A percentile compares a stretch with the other conserved stretches of the same genome.
These are phyloP conservation scores for Eristalinus aeneus DNA, from an alignment of 2,888 invertebrate species.

Conservation along the genomic window DNA sequence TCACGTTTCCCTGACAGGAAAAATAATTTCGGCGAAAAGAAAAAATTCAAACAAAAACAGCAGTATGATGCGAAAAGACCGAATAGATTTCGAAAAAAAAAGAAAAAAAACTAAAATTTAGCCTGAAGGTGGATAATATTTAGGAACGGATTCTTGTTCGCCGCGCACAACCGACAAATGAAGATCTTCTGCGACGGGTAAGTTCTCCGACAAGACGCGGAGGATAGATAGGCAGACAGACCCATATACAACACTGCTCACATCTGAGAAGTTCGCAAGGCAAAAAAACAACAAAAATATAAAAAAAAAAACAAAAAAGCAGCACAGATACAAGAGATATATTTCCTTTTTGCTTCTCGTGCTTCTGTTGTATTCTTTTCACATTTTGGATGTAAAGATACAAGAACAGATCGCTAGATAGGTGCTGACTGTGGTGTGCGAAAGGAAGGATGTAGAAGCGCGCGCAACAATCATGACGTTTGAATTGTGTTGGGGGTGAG, in stretches of 20 bases:
- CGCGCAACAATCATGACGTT: slow-evolving; percentile 53
- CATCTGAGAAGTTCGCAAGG: slow-evolving; percentile 66
- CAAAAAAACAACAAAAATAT: slow-evolving; percentile 40
- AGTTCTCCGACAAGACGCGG: slow-evolving; percentile 61
- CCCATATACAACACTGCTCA: slow-evolving; percentile 58
- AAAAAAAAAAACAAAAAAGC: slow-evolving; percentile 1
- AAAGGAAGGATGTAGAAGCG: slow-evolving; percentile 46
- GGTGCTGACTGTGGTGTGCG: slow-evolving; percentile 33
- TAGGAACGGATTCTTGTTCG: slow-evolving; percentile 71
- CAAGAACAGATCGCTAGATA: slow-evolving; percentile 46
- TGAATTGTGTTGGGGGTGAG: slow-evolving; percentile 25
- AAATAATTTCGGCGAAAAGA: not conserved
- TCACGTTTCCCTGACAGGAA: not conserved
- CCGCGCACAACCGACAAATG: slow-evolving; percentile 79
- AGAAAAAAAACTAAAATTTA: slow-evolving; percentile 25
- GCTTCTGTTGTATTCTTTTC: slow-evolving; percentile 7
- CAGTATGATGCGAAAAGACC: not conserved
- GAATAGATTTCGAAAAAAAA: slow-evolving; percentile 10
- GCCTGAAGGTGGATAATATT: slow-evolving; percentile 55
- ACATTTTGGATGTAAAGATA: slow-evolving; percentile 13
- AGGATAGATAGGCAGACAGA: slow-evolving; percentile 68
- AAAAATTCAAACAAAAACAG: slow-evolving; percentile 4
- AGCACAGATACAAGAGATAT: slow-evolving; percentile 39
- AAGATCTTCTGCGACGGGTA: slow-evolving; percentile 77
- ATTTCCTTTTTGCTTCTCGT: slow-evolving; percentile 10